Evolutionary conservation across 2,888 invertebrate genomes (phyloP).

Genomic region (Drosophila yooni): DNA sequence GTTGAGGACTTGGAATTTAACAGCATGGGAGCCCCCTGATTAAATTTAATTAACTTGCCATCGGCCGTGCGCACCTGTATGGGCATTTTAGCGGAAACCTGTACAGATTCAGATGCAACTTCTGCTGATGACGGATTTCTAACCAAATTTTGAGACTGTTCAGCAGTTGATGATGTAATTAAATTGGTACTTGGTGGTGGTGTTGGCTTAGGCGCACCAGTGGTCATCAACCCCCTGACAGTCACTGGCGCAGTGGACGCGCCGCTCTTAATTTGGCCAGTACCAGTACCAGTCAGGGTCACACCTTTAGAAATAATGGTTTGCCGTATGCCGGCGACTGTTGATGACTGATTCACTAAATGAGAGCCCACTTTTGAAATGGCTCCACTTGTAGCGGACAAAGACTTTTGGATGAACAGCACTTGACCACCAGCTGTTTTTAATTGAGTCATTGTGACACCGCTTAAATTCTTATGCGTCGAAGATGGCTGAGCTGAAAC

Average conservation of each 20-base stretch:
- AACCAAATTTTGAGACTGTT: slow-evolving; percentile 1
- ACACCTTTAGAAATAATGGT: slow-evolving; percentile 62
- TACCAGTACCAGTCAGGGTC: slow-evolving; percentile 29
- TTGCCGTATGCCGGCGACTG: slow-evolving; percentile 52
- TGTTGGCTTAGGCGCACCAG: slow-evolving; percentile 17
- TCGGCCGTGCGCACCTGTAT: slow-evolving; percentile 70
- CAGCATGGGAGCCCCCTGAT: slow-evolving; percentile 48
- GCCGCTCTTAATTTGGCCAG: slow-evolving; percentile 53
- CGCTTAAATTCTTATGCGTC: slow-evolving; percentile 23
- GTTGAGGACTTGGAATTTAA: slow-evolving; percentile 54
- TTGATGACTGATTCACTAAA: slow-evolving; percentile 7
- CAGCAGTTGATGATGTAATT: not conserved
- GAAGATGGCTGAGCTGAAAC: slow-evolving; percentile 37
- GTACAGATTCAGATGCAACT: not conserved
- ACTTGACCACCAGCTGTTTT: slow-evolving; percentile 85
- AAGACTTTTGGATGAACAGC: slow-evolving; percentile 84
- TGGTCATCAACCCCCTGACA: slow-evolving; percentile 47
- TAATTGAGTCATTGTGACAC: slow-evolving; percentile 64
- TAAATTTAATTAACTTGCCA: slow-evolving; percentile 71
- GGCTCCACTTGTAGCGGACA: slow-evolving; percentile 16
- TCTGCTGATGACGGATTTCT: slow-evolving; percentile 10
- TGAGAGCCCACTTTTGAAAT: slow-evolving; percentile 15
- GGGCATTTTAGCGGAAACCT: slow-evolving; percentile 36
- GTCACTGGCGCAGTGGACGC: slow-evolving; percentile 34
- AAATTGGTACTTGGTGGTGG: not conserved